Conservation (phyloP, 2,888 invertebrate genomes). For the Tachystola acroxantha region DNA sequence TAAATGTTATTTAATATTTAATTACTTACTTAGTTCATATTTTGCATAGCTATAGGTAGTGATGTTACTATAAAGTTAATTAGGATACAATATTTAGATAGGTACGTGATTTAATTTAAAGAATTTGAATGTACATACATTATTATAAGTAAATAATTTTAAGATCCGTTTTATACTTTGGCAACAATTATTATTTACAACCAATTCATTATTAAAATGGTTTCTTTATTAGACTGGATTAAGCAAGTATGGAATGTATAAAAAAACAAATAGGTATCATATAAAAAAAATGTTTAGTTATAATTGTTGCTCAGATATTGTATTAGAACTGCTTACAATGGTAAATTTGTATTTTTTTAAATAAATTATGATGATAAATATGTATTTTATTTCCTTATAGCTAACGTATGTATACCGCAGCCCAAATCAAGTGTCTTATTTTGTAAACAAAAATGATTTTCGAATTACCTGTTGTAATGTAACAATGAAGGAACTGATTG, state of each 20-base stretch:
- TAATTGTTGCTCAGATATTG: constrained; percentile 17
- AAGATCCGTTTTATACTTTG: too few species aligned
- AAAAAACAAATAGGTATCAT: too few species aligned
- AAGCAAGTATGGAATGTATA: too few species aligned
- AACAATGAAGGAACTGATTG: too few species aligned
- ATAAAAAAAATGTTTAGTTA: constrained; percentile 5
- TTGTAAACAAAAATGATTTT: too few species aligned
- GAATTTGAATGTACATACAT: not conserved
- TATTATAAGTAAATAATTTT: constrained; percentile 2
- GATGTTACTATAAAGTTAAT: not conserved
- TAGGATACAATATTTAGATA: not conserved
- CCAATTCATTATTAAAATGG: too few species aligned
- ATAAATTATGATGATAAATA: constrained; percentile 2
- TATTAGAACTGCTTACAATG: constrained; percentile 1
- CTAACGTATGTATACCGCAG: too few species aligned
- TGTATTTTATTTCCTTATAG: too few species aligned
- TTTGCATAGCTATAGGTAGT: constrained; percentile 1
- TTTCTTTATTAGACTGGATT: too few species aligned
- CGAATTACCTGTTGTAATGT: too few species aligned
- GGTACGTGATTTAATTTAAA: constrained; percentile 7
- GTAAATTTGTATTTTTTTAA: constrained; percentile 5
- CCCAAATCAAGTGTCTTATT: too few species aligned
- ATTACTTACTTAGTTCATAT: constrained; percentile 35
- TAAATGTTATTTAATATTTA: constrained; percentile 74
- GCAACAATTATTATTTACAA: too few species aligned